These are phyloP conservation scores for Sapajus apella DNA, from an alignment of 2,113 vertebrate genomes.

Conservation along the genomic window DNA sequence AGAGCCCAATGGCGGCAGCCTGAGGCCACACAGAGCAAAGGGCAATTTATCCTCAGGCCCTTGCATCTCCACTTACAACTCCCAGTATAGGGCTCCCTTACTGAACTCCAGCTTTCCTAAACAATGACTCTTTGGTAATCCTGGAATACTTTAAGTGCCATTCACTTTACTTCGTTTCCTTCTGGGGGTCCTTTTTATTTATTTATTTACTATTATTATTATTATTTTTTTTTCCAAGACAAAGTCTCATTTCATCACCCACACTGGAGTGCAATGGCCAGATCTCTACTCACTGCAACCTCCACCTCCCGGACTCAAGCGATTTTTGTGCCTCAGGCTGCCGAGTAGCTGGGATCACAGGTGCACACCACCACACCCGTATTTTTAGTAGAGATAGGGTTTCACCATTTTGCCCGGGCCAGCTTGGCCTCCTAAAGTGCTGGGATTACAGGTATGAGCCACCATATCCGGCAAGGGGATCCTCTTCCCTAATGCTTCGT, in stretches of 20 bases:
- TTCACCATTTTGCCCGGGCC: no score
- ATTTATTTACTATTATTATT: no score
- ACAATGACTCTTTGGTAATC: neutral
- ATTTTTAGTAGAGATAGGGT: no score
- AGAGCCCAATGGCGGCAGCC: neutral
- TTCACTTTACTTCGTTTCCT: neutral
- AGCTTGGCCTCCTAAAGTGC: no score
- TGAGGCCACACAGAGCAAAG: neutral
- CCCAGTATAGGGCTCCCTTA: accelerated
- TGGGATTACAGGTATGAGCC: no score
- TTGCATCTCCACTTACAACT: neutral
- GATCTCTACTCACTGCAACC: no score
- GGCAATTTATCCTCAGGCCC: neutral
- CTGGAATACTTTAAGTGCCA: neutral
- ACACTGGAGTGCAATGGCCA: no score
- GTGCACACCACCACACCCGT: accelerated
- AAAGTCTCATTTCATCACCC: no score
- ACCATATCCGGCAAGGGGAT: accelerated
- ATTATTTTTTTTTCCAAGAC: no score
- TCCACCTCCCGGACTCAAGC: no score
- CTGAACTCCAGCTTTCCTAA: neutral
- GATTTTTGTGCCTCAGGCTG: no score
- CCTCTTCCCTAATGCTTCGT: neutral
- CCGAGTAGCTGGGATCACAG: no score
- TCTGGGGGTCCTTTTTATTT: neutral